A percentile compares a stretch with the other conserved stretches of the same genome.
phyloP scores from a whole-genome alignment of 2,797 vertebrate species.

The Diglossa cyanea region DNA sequence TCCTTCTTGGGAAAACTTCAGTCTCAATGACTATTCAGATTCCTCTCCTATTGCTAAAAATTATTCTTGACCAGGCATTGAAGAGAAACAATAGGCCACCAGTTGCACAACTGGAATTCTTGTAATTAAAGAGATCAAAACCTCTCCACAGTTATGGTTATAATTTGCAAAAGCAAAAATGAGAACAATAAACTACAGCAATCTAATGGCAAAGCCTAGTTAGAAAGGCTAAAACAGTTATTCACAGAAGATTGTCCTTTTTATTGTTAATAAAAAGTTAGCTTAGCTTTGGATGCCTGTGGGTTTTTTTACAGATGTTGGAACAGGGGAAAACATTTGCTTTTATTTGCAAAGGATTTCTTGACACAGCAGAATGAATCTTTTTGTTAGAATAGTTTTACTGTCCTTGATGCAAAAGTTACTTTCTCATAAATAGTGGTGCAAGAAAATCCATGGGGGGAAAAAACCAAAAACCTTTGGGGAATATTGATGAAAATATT shows the following conservation, averaged over 20 bases:
- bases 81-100: conserved; percentile 9
- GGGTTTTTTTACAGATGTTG: background rate
- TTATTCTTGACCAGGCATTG: background rate
- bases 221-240: conserved; percentile 2
- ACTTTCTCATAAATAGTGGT: background rate
- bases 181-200: background rate
- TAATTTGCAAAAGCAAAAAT: conserved; percentile 10
- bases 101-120: conserved; percentile 5
- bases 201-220: background rate
- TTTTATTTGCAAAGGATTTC: conserved; percentile 15
- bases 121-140: conserved; percentile 32
- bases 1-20: background rate
- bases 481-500: background rate
- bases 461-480: background rate
- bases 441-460: background rate
- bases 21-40: background rate
- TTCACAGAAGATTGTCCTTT: background rate
- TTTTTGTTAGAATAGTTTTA: background rate
- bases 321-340: background rate
- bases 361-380: background rate
- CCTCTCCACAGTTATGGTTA: background rate
- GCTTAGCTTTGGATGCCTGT: background rate
- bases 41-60: background rate
- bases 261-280: background rate
- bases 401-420: background rate